Base-by-base conservation (phyloP, 2,888 invertebrate species). In the Drosophila cognata region DNA sequence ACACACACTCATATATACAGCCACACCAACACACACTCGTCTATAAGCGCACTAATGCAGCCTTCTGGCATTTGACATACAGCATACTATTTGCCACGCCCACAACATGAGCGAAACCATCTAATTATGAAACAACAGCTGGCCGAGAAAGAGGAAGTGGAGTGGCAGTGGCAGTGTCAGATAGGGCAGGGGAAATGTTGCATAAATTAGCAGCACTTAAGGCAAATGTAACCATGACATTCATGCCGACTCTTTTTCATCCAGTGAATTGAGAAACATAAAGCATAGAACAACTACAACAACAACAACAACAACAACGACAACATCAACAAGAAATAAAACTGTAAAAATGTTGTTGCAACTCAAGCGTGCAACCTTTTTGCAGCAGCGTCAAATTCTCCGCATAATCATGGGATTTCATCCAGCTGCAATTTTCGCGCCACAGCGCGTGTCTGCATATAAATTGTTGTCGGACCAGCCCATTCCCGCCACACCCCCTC, bases 321-420 rank as follows among this genome's bases (percentile, higher is more conserved):
- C 29, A 41, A 29, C 46, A 51, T 16, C 21, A 43, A 11, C 41
- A 36, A 28, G 16, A 4, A 25, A 46, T 4, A 16, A 63, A 53
- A n/a, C n/a, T 48, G 38, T 48, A 57, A 60, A 67, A 83, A 65
- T 67, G 66, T 28, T 69, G 81, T 60, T 71, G 71, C 79, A 71
- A 68, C 69, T 84, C 66, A 60, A 76, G 82, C 82, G 74, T 77
- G 74, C 81, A 84, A 62, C 79, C 66, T 76, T 83, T 71, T 76
- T 84, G 65, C 67, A 65, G 36, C 57, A 55, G 59, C 72, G 58
- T 78, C 79, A 79, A 82, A 83, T 78, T 79, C 82, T 77, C 77
- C 78, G 82, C 83, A 84, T 90, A 89, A 90, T 87, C 91, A 88
- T 92, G 92, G 91, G 91, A 92, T 91, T 91, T 86, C 81, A 81